Base-by-base conservation (phyloP, 2,888 invertebrate genomes). In the Morinoia aosen region DNA sequence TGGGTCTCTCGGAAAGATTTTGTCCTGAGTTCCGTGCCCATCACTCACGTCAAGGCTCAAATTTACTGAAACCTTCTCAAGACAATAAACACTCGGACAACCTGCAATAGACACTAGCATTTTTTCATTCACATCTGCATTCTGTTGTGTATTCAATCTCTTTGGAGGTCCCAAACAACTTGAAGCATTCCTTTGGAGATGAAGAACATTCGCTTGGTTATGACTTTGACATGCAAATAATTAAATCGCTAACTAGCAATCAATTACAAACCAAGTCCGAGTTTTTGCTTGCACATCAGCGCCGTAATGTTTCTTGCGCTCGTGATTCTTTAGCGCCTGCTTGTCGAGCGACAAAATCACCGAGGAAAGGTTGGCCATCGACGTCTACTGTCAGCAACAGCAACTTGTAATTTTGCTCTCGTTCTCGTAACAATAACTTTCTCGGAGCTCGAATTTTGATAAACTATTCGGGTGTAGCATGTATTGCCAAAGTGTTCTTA, bases 21-120 rank as follows among this genome's bases (percentile, higher is more conserved):
- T 90, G 40, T 90, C 90, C 90, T 90, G 90, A 90, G 90, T 40
- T 90, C 40, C 48, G 90, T 48, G 90, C 90, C 40, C 90, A 39
- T 48, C 48, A 39, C 39, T 90, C 48, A 90, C 48, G 90, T 48
- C 76, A 33, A 33, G 33, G 76, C 25, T 76, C 76, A 76, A 76
- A 76, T 76, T 76, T 76, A 76, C 76, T 33, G 76, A 76, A 76
- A 76, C 25, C 25, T 25, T 76, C 76, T 76, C 33, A 76, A 33
- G 33, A 76, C 76, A 76, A 76, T 76, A 76, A 76, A 76, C 76
- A 14, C 76, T 10, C 76, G 33, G 25, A 33, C 19, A 33, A 33
- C 76, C 19, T 76, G 76, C 76, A 25, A 76, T 76, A 76, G 76
- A 76, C 76, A 76, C 61, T 3, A 33, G 76, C 48, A 25, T 16